Base-by-base conservation (phyloP, 2,113 vertebrate genomes). In the Cisticola juncidis region DNA sequence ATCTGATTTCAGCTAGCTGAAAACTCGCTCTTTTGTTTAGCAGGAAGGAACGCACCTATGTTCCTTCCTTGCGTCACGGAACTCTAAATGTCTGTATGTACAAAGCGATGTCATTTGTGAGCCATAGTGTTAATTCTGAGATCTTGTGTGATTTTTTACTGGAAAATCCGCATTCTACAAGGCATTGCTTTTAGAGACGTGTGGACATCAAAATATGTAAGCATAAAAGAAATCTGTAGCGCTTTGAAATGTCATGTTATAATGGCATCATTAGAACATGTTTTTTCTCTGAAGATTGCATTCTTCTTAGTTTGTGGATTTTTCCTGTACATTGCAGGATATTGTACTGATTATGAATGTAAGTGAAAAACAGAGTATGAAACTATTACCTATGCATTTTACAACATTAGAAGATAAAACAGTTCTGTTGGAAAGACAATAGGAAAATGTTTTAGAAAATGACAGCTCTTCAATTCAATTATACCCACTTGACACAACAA, bases 401-500 rank as follows among this genome's bases (percentile, higher is more conserved):
- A 54, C 20, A 50, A 25, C 2, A 1, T 87, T 81, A 45, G 26
- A 53, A 87, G 81, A 42, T 86, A 56, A 92, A 92, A 65, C 53
- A 58, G 35, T 48, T 91, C 53, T 92, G 44, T 92, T 95, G 68
- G 6, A 74, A 48, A 79, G 86, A 94, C 62, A 91, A 31, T 58
- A 40, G 74, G 65, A 95, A 95, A 79, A 61, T 26, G 45, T 73
- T 71, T 58, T 76, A 69, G 45, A 85, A 94, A 89, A 82, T 94
- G 91, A 92, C 91, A 91, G 57, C 40, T 95, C 74, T 92, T 94
- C 86, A 86, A 33, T 96, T 93, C 65, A 65, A 5, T 94, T 88
- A 74, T 68, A 76, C 79, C 77, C 81, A 58, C 45, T 76, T 94
- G 60, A 94, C 50, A 77, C 73, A 87, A 45, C 62, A 81, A 85